Evolutionary conservation across 2,797 vertebrate species (phyloP).

Genomic region (Gallinago solitaria): DNA sequence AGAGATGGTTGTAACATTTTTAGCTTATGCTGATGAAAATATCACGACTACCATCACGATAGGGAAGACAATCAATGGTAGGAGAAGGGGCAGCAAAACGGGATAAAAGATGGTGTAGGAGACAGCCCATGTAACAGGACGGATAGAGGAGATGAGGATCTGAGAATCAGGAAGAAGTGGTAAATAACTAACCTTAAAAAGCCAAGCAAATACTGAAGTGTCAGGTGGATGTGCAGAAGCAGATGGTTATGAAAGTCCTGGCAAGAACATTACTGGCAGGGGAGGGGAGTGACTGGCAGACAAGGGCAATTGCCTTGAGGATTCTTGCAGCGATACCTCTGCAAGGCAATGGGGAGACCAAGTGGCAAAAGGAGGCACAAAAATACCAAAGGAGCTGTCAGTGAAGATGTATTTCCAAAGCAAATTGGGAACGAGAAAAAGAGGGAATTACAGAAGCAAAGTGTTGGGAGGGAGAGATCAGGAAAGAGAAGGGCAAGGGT

Average conservation of each 20-base stretch:
- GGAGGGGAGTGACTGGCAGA: neutral
- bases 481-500: neutral
- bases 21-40: neutral
- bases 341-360: neutral
- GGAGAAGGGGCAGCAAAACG: neutral
- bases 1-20: neutral
- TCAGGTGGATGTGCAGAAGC: neutral
- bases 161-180: neutral
- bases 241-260: neutral
- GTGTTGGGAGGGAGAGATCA: neutral
- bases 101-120: neutral
- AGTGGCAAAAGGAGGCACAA: neutral
- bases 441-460: neutral
- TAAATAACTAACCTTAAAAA: neutral
- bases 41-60: rapidly evolving
- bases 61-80: neutral
- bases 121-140: neutral
- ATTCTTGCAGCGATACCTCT: neutral
- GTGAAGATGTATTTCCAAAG: neutral
- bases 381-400: neutral
- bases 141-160: neutral
- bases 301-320: neutral
- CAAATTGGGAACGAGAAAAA: neutral
- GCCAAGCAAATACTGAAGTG: neutral
- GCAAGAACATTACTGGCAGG: neutral